Percentiles rank a stretch among this genome's conserved stretches.
These are phyloP conservation scores for Taurulus bubalis DNA, from an alignment of 2,113 vertebrate species.

Conservation along the genomic window DNA sequence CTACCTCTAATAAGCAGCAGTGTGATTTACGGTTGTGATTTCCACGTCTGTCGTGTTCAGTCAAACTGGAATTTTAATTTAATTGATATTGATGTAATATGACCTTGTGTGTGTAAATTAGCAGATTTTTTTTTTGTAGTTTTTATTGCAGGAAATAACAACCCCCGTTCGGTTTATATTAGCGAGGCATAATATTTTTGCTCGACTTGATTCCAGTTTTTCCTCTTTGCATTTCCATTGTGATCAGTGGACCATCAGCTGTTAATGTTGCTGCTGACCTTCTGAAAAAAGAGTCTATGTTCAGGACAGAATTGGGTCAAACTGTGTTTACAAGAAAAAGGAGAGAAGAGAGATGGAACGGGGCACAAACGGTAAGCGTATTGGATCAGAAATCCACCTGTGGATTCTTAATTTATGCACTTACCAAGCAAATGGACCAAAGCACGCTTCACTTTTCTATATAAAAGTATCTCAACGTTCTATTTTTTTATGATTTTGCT, in stretches of 20 bases:
- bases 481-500: conserved; percentile 1
- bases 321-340: conserved; percentile 9
- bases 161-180: conserved; percentile 6
- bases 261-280: conserved; percentile 9
- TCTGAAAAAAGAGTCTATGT: conserved; percentile 5
- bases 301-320: not conserved
- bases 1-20: conserved; percentile 3
- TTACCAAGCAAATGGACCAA: conserved; percentile 29
- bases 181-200: not conserved
- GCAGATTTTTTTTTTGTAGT: not conserved
- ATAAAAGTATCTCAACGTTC: not conserved
- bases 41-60: not conserved
- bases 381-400: not conserved
- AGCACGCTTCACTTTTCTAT: conserved; percentile 18
- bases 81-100: not conserved
- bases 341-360: not conserved
- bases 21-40: conserved; percentile 12
- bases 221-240: not conserved
- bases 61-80: not conserved
- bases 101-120: not conserved
- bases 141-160: conserved; percentile 7
- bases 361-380: not conserved
- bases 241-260: conserved; percentile 3
- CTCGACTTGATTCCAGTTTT: not conserved
- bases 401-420: not conserved